Evolutionary conservation across 1,140 invertebrate genomes (phyloP), one percentile per base, ranked within the genome.

Genomic region (Bombus sylvicola): DNA sequence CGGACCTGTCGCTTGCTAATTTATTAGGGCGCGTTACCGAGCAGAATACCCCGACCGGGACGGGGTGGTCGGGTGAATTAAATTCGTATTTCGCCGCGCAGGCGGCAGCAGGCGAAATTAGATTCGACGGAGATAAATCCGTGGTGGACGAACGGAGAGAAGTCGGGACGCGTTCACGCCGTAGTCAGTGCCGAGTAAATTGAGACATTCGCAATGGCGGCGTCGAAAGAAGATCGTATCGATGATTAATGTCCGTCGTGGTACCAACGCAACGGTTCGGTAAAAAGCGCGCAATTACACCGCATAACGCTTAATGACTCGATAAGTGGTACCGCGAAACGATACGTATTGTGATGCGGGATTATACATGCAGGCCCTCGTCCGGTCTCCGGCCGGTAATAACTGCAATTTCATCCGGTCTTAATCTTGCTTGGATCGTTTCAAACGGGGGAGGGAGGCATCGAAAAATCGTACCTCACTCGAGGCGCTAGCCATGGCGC

Each of bases 1-100:
- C 90, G 85, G 87, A 64, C 72, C 87, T 83, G 81, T 83, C 90
- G 85, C 81, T 91, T 86, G 59, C 79, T 89, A 92, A 92, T 89
- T 93, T 92, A 92, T 92, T 90, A 92, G 69, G 71, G 43, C 85
- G 62, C 79, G 81, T 83, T 88, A 79, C 69, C 79, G 76, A 47
- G 28, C 43, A 31, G 78, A 73, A 64, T 71, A 53, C 22, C 53
- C n/a, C 28, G 13, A 10, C 37, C 31, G 71, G 43, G 25, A 5
- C 31, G 4, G 13, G 62, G 34, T 31, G 53, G 39, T 53, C 75
- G 37, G 59, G 10, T 39, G 76, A 79, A 87, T 87, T 88, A 84
- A 87, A 83, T 71, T 72, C 75, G 75, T 78, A 78, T 78, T 66
- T 78, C 64, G 53, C 57, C 39, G 72, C 72, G 72, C 73, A 31